phyloP scores from a whole-genome alignment of 2,888 invertebrate species.

The Apodemia zela region DNA sequence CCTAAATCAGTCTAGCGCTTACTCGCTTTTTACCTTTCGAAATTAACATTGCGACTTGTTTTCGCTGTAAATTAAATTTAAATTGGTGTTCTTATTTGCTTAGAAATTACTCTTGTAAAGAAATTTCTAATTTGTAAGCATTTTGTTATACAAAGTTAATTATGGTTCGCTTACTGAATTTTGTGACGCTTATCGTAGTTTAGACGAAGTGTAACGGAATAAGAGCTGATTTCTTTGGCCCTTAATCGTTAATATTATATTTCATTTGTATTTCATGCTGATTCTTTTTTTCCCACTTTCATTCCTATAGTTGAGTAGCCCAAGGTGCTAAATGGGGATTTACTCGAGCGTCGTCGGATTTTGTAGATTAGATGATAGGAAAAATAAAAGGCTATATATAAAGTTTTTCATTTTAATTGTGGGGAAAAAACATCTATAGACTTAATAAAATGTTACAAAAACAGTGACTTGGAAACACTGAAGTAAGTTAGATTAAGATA shows the following conservation, averaged over 20 bases:
- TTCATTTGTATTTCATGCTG: no score
- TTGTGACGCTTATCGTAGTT: slow-evolving; percentile 4
- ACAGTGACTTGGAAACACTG: no score
- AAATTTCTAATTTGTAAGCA: slow-evolving; percentile 17
- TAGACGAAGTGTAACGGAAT: not conserved
- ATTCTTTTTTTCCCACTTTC: no score
- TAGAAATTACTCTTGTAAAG: slow-evolving; percentile 23
- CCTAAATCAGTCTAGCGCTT: slow-evolving; percentile 56
- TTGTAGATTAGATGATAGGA: no score
- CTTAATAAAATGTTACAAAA: no score
- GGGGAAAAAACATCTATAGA: no score
- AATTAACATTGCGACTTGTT: slow-evolving; percentile 46
- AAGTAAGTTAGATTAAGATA: no score
- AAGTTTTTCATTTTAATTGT: no score
- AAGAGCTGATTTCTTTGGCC: not conserved
- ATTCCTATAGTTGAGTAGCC: no score
- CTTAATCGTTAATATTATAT: not conserved
- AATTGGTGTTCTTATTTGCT: slow-evolving; percentile 45
- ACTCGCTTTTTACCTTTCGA: slow-evolving; percentile 53
- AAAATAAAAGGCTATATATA: no score
- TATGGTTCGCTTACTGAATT: slow-evolving; percentile 3
- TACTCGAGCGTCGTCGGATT: no score
- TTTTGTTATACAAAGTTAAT: slow-evolving; percentile 2
- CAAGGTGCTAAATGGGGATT: no score
- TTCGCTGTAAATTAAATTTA: slow-evolving; percentile 44